Evolutionary conservation across 2,113 vertebrate genomes (phyloP).

Genomic region (Damaliscus lunatus): DNA sequence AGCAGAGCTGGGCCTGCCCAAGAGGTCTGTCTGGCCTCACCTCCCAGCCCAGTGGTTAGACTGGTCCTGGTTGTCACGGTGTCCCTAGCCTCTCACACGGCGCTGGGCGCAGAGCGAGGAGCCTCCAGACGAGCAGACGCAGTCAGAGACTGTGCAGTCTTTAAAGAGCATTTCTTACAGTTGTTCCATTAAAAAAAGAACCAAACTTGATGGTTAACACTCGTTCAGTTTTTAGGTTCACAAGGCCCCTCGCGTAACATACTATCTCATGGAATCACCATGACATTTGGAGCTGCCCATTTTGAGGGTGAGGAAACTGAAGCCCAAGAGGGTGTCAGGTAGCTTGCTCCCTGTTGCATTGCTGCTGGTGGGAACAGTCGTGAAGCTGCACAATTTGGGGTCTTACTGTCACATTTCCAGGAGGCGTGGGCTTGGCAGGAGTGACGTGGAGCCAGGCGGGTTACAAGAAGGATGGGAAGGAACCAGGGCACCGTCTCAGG

Average conservation of each 20-base stretch:
- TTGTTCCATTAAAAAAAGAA: background rate
- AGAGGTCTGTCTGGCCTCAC: background rate
- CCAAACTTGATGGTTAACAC: background rate
- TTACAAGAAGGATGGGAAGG: background rate
- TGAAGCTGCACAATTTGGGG: background rate
- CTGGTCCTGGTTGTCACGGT: background rate
- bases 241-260: background rate
- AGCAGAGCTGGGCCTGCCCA: background rate
- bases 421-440: background rate
- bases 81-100: background rate
- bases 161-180: background rate
- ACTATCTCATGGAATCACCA: background rate
- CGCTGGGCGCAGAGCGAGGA: background rate
- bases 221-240: background rate
- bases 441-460: background rate
- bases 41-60: background rate
- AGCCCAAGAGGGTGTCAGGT: background rate
- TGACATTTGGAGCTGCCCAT: background rate
- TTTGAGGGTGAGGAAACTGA: background rate
- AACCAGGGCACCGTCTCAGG: background rate
- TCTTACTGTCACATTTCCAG: background rate
- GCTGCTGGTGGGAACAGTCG: background rate
- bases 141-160: background rate
- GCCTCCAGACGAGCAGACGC: fast-evolving
- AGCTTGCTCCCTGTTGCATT: background rate